Conservation (phyloP, 2,113 vertebrate genomes). For the Calyptomena viridis region DNA sequence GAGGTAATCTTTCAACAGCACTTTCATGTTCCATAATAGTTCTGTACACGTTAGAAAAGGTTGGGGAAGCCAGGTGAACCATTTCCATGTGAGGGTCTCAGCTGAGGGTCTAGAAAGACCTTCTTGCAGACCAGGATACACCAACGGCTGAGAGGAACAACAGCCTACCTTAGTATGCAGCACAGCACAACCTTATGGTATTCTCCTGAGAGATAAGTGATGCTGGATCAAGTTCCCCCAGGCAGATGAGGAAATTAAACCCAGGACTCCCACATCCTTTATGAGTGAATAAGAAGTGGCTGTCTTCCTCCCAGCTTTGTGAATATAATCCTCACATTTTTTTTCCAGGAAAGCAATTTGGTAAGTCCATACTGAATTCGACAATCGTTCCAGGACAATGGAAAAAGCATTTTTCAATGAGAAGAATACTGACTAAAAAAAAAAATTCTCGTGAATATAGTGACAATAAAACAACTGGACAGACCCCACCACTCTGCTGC, state of each 20-base stretch:
- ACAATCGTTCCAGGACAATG: slow-evolving; percentile 37
- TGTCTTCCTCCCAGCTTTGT: slow-evolving; percentile 54
- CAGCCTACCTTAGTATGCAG: slow-evolving; percentile 57
- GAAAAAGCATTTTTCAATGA: slow-evolving; percentile 37
- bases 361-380: slow-evolving; percentile 36
- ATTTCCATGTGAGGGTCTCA: background rate
- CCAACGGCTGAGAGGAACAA: background rate
- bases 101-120: background rate
- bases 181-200: slow-evolving; percentile 34
- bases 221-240: slow-evolving; percentile 56
- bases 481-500: background rate
- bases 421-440: slow-evolving; percentile 1
- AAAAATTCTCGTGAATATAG: background rate
- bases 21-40: background rate
- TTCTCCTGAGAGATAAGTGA: slow-evolving; percentile 61
- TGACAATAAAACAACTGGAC: slow-evolving; percentile 8
- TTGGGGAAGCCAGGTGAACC: background rate
- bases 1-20: accelerated
- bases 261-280: slow-evolving; percentile 61
- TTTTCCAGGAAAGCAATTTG: slow-evolving; percentile 58
- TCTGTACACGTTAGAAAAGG: background rate
- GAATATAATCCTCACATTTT: slow-evolving; percentile 58
- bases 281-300: slow-evolving; percentile 61
- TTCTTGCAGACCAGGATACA: background rate
- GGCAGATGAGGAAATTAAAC: slow-evolving; percentile 69